Evolutionary conservation across 2,797 vertebrate species (phyloP).

Genomic region (Sebastes cheni): DNA sequence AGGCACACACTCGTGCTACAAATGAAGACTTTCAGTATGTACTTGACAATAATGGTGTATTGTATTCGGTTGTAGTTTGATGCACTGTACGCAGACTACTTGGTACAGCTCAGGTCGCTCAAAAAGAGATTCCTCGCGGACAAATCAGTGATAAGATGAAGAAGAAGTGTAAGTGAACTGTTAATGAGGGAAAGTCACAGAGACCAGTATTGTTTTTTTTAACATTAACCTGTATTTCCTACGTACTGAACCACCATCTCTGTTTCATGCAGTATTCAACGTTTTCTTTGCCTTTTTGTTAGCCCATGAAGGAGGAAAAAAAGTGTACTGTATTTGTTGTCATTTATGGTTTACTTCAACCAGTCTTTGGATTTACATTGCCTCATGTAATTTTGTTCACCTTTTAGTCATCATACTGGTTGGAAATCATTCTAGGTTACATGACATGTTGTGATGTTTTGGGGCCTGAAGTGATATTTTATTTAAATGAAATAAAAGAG

Average conservation of each 20-base stretch:
- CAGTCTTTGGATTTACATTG: slow-evolving; percentile 19
- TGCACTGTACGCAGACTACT: slow-evolving; percentile 71
- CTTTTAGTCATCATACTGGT: slow-evolving; percentile 26
- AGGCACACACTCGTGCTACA: background rate
- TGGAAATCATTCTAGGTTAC: slow-evolving; percentile 14
- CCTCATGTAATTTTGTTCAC: slow-evolving; percentile 36
- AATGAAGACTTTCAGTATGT: slow-evolving; percentile 4
- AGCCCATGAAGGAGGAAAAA: slow-evolving; percentile 4
- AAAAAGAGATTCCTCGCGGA: slow-evolving; percentile 36
- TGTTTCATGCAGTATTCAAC: slow-evolving; percentile 68
- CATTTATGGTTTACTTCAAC: slow-evolving; percentile 40
- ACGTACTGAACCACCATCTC: slow-evolving; percentile 25
- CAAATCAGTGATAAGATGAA: slow-evolving; percentile 16
- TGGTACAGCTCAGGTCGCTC: slow-evolving; percentile 65
- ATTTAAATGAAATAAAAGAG: slow-evolving; percentile 66
- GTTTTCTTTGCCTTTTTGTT: slow-evolving; percentile 53
- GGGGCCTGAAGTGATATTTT: slow-evolving; percentile 50
- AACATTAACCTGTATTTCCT: slow-evolving; percentile 6
- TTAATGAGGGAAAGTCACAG: slow-evolving; percentile 16
- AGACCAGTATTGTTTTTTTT: slow-evolving; percentile 10
- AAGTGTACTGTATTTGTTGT: slow-evolving; percentile 43
- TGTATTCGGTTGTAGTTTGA: slow-evolving; percentile 45
- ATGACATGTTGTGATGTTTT: slow-evolving; percentile 18
- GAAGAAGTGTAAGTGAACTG: background rate
- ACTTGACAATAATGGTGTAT: slow-evolving; percentile 37